Percentiles rank a stretch among this genome's conserved stretches.
Conservation (phyloP, 2,888 invertebrate genomes). For the Selenia dentaria region DNA sequence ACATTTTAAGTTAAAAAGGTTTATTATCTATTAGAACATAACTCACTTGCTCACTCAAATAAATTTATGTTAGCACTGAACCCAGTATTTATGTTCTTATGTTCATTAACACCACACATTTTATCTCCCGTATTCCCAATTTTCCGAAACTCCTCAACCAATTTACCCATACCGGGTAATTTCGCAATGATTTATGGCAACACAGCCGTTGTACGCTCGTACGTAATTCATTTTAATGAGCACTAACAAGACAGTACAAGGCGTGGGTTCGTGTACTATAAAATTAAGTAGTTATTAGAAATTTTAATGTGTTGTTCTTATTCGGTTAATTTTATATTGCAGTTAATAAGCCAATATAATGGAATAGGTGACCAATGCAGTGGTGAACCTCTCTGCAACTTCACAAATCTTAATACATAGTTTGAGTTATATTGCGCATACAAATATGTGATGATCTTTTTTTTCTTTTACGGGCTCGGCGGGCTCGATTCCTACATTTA, state of each 20-base stretch:
- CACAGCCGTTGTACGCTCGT: slow-evolving; percentile 31
- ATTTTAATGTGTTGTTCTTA: not conserved
- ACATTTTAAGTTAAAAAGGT: too few relatives aligned
- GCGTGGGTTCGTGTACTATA: slow-evolving; percentile 3
- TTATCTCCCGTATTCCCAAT: slow-evolving; percentile 21
- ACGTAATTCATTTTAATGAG: slow-evolving; percentile 46
- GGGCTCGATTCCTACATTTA: too few relatives aligned
- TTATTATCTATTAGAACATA: not conserved
- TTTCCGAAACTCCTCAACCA: slow-evolving; percentile 23
- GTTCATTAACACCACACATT: slow-evolving; percentile 23
- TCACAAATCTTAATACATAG: too few relatives aligned
- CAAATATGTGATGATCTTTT: too few relatives aligned
- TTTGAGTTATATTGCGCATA: too few relatives aligned
- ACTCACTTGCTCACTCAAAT: not conserved
- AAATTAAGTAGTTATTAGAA: not conserved
- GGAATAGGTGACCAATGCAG: too few relatives aligned
- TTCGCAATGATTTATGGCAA: slow-evolving; percentile 32
- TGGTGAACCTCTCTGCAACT: too few relatives aligned
- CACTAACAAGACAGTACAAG: slow-evolving; percentile 38
- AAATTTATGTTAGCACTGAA: slow-evolving; percentile 6
- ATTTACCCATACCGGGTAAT: slow-evolving; percentile 35
- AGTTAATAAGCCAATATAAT: too few relatives aligned
- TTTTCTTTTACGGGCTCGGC: too few relatives aligned
- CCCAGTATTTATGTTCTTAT: slow-evolving; percentile 9
- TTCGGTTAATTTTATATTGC: not conserved